phyloP scores from a whole-genome alignment of 2,113 vertebrate species.

The Charadrius vociferus region DNA sequence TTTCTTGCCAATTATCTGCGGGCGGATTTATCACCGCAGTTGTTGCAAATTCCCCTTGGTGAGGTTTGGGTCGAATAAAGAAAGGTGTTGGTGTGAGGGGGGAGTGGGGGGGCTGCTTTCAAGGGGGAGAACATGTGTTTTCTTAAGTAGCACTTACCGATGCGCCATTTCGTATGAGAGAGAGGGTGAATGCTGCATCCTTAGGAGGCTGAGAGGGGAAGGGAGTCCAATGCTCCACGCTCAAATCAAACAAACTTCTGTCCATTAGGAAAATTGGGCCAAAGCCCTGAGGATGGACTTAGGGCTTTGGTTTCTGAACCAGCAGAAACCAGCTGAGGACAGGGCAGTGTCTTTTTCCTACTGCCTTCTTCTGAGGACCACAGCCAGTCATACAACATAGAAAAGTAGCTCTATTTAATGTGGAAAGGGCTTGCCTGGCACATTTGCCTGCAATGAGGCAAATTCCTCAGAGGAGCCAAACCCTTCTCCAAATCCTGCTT shows the following conservation, averaged over 20 bases:
- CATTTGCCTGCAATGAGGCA: neutral
- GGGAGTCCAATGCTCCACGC: neutral
- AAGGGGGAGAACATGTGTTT: slow-evolving; percentile 86
- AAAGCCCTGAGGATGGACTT: neutral
- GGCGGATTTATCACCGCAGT: slow-evolving; percentile 92
- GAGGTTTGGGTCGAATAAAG: slow-evolving; percentile 87
- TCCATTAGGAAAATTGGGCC: neutral
- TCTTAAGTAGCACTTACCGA: slow-evolving; percentile 83
- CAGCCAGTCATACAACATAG: neutral
- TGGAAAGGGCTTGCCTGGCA: neutral
- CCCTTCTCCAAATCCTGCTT: neutral
- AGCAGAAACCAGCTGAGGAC: neutral
- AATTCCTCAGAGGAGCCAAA: neutral
- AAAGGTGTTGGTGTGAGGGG: slow-evolving; percentile 81
- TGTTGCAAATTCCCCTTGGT: slow-evolving; percentile 88
- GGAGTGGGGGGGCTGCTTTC: slow-evolving; percentile 79
- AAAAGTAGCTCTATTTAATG: neutral
- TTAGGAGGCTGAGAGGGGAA: slow-evolving; percentile 52
- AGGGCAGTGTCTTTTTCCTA: neutral
- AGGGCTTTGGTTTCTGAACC: neutral
- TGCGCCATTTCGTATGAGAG: slow-evolving; percentile 79
- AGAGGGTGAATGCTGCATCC: slow-evolving; percentile 66
- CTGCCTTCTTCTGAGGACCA: neutral
- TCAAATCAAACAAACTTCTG: slow-evolving; percentile 51
- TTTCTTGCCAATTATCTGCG: slow-evolving; percentile 96